Percentiles rank a stretch among this genome's conserved stretches.
Conservation (phyloP, 1,140 invertebrate genomes). For the Teleogryllus occipitalis region DNA sequence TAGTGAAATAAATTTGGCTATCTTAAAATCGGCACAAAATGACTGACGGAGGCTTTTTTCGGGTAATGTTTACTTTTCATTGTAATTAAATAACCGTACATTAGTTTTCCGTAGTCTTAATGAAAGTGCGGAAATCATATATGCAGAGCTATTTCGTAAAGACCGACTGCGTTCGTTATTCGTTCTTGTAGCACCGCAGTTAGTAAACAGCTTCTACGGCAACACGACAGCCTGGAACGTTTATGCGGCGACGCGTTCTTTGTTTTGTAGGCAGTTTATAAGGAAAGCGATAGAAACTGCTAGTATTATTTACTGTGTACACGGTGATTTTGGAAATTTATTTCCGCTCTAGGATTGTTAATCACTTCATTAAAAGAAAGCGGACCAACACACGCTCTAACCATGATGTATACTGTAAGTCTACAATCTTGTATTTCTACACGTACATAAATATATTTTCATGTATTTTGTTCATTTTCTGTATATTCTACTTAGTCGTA, state of each 20-base stretch:
- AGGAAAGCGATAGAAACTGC: neutral
- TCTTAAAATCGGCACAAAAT: conserved; percentile 15
- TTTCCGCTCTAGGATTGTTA: neutral
- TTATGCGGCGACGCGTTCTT: conserved; percentile 14
- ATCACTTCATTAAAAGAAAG: conserved; percentile 11
- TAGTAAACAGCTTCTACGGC: conserved; percentile 14
- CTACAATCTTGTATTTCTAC: conserved; percentile 14
- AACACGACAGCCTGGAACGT: conserved; percentile 3
- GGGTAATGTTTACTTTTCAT: conserved; percentile 16
- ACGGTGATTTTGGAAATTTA: conserved; percentile 11
- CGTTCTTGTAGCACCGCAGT: conserved; percentile 11
- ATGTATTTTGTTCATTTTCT: conserved; percentile 6
- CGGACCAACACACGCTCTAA: conserved; percentile 16
- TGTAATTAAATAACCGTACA: conserved; percentile 16
- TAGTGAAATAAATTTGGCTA: conserved; percentile 17
- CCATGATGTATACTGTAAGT: conserved; percentile 19
- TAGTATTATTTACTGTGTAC: conserved; percentile 7
- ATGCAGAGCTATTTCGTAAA: conserved; percentile 1
- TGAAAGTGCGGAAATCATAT: conserved; percentile 11
- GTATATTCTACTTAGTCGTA: neutral
- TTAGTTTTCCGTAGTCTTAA: conserved; percentile 12
- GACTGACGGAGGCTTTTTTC: conserved; percentile 17
- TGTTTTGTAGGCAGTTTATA: neutral
- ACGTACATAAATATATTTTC: conserved; percentile 10
- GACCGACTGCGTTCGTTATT: neutral